phyloP scores from a whole-genome alignment of 2,888 invertebrate genomes.

The Ichneumoninae sp. region DNA sequence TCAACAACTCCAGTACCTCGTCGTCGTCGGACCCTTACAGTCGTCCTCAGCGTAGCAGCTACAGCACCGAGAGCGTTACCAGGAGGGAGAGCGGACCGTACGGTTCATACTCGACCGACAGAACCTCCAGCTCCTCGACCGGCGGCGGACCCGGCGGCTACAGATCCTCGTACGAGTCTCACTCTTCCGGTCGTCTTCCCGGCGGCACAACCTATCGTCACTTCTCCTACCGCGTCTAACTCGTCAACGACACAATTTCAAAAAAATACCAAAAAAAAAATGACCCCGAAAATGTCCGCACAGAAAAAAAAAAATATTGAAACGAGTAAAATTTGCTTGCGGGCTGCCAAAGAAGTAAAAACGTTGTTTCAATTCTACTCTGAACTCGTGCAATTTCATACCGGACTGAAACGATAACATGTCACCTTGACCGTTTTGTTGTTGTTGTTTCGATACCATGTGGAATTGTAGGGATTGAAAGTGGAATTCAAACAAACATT shows the following conservation, averaged over 20 bases:
- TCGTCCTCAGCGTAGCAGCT: slow-evolving; percentile 88
- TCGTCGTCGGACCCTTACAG: slow-evolving; percentile 86
- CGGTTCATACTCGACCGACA: slow-evolving; percentile 90
- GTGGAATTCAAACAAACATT: too few relatives aligned
- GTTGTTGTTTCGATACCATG: too few relatives aligned
- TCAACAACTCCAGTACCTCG: slow-evolving; percentile 87
- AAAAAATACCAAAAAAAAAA: neutral
- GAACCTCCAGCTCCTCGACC: slow-evolving; percentile 87
- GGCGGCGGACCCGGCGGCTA: slow-evolving; percentile 93
- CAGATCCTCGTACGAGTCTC: slow-evolving; percentile 91
- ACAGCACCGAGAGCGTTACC: slow-evolving; percentile 89
- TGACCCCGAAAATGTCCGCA: too few relatives aligned
- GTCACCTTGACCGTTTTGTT: too few relatives aligned
- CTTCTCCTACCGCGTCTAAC: slow-evolving; percentile 94
- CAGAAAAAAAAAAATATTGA: too few relatives aligned
- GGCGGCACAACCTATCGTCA: slow-evolving; percentile 93
- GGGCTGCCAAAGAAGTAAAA: too few relatives aligned
- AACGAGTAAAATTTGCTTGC: too few relatives aligned
- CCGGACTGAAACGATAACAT: too few relatives aligned
- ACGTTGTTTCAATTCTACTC: too few relatives aligned
- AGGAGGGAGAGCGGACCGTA: slow-evolving; percentile 90
- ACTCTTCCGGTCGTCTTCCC: slow-evolving; percentile 92
- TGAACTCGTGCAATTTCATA: too few relatives aligned
- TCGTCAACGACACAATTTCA: neutral
- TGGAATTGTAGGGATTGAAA: too few relatives aligned